A percentile compares a stretch with the other conserved stretches of the same genome.
Conservation (phyloP, 2,888 invertebrate species). For the Melieria omissa region DNA sequence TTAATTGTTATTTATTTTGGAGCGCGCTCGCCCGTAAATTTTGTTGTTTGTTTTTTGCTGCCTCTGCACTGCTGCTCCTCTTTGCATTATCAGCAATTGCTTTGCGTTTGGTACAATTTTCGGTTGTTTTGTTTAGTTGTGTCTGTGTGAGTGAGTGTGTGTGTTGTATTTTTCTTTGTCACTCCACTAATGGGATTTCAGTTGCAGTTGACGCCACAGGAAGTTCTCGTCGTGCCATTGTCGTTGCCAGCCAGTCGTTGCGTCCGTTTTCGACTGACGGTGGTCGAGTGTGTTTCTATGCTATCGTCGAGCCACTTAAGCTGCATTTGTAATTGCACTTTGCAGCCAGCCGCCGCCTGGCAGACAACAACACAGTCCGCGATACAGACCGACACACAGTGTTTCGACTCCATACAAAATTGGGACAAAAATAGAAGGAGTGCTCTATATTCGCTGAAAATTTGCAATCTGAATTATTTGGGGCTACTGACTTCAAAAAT, state of each 20-base stretch:
- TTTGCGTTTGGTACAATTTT: conserved; percentile 13
- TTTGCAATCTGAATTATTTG: too few relatives aligned
- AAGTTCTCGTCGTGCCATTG: background rate
- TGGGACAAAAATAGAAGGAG: too few relatives aligned
- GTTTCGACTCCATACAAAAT: too few relatives aligned
- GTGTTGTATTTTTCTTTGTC: conserved; percentile 48
- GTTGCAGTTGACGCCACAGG: conserved; percentile 13
- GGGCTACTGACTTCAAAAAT: too few relatives aligned
- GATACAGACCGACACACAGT: conserved; percentile 1
- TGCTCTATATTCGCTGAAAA: too few relatives aligned
- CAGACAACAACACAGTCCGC: background rate
- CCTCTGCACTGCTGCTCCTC: background rate
- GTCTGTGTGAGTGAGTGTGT: conserved; percentile 22
- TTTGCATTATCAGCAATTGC: background rate
- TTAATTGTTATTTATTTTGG: conserved; percentile 33
- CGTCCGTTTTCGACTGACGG: background rate
- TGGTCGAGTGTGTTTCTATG: background rate
- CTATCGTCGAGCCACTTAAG: conserved; percentile 49
- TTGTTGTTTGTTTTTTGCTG: conserved; percentile 9
- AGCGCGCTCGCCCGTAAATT: conserved; percentile 1
- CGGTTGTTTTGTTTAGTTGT: conserved; percentile 21
- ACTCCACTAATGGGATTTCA: conserved; percentile 45
- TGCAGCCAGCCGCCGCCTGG: conserved; percentile 9
- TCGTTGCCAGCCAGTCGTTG: background rate
- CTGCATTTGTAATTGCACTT: conserved; percentile 60